Evolutionary conservation across 2,888 invertebrate species (phyloP), one percentile per base, ranked within the genome.

Genomic region (Macaria notata): DNA sequence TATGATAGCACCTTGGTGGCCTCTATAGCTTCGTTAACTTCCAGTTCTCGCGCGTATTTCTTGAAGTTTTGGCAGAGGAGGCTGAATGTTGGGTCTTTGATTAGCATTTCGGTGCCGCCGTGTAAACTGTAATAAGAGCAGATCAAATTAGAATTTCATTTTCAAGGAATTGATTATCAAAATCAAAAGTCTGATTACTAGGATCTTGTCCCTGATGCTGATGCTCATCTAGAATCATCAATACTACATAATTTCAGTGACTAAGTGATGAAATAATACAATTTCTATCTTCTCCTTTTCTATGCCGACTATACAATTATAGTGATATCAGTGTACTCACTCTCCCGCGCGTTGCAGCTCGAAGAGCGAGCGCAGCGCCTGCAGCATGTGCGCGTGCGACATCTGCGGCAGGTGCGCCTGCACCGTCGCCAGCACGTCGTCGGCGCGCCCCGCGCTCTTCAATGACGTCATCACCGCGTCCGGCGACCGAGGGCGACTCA

Each of bases 11-110:
- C 81, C 82, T 94, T 95, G 4, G 93, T 77, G 0, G 93, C 92
- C 61, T 93, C 93, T 1, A 95, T 86, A 0, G 92, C 81, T 53
- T 95, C 94, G 56, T 88, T 82, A 0, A 86, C 73, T 19, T 93
- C 92, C 3, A 94, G 78, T 3, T 82, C 74, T 31, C 94, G 92
- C 0, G 93, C 87, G 66, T 92, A 85, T 56, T 84, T 85, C 67
- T 93, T 92, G 51, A 94, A 82, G 62, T 88, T 86, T 55, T 88
- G 88, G 66, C 94, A 94, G n/a, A 94, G 84, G 44, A 89, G 83
- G 48, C 88, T 80, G 73, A 95, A 94, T 58, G 92, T 86, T 5
- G 93, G 92, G 70, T 93, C 88, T 44, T 84, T 86, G 47, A 93
- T 75, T 9, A 94, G 71, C 19, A 88, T 75, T 19, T 89, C 82